A percentile compares a stretch with the other conserved stretches of the same genome.
phyloP scores from a whole-genome alignment of 1,140 invertebrate species.

The Limonius californicus region DNA sequence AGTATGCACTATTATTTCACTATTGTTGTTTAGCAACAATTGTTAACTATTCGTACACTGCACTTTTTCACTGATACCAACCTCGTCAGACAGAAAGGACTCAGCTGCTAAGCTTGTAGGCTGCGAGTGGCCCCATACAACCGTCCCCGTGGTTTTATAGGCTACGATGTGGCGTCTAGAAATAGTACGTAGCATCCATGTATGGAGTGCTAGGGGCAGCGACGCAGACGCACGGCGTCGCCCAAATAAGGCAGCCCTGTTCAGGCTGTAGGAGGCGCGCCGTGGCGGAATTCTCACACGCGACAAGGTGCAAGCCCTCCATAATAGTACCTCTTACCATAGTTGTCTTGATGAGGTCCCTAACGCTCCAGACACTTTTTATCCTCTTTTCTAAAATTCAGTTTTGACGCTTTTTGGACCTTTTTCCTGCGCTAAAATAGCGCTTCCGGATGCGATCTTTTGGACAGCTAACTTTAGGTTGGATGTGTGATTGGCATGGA shows the following conservation, averaged over 20 bases:
- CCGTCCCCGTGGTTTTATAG: constrained; percentile 24
- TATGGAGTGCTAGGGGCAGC: constrained; percentile 32
- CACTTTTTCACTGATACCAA: constrained; percentile 9
- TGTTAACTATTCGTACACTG: not conserved
- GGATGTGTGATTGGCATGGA: no score
- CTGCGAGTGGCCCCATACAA: constrained; percentile 24
- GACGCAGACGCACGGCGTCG: constrained; percentile 37
- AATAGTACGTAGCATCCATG: constrained; percentile 34
- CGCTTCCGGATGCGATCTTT: no score
- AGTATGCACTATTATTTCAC: not conserved
- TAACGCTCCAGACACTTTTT: no score
- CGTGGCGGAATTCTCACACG: constrained; percentile 2
- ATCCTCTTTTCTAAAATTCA: no score
- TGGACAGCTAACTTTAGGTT: no score
- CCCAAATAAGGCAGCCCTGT: constrained; percentile 37
- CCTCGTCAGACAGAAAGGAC: constrained; percentile 29
- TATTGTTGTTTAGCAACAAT: not conserved
- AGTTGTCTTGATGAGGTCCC: not conserved
- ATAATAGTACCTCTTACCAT: constrained; percentile 13
- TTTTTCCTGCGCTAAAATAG: no score
- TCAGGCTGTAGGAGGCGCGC: constrained; percentile 26
- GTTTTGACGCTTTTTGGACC: no score
- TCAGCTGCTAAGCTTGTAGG: constrained; percentile 27
- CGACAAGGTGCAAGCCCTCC: constrained; percentile 13
- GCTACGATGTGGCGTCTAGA: constrained; percentile 24